Base-by-base conservation (phyloP, 2,797 vertebrate genomes). In the Acrossocheilus wenchowensis region DNA sequence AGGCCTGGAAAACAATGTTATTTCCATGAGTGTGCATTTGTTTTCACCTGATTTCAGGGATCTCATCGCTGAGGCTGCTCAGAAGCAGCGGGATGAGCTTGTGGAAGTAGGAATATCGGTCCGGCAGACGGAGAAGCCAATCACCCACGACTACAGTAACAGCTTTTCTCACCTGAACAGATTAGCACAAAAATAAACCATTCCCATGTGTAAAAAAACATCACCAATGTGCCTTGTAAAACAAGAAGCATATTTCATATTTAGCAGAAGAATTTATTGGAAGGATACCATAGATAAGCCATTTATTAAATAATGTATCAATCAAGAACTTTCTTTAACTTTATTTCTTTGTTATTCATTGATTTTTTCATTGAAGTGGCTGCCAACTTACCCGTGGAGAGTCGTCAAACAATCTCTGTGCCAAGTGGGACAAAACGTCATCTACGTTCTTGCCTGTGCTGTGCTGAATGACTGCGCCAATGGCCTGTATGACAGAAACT, bases 51-150 rank as follows among this genome's bases (percentile, higher is more conserved):
- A 97, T 95, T 89, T 98, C 97, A 23, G 96, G 96, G 75, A 98
- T 95, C 85, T 98, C 97, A 52, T 99, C 98, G 4, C 62, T 93
- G 74, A 96, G 87, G 90, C 94, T 94, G 91, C 96, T 97, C 89
- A 99, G 95, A 85, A 99, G 92, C 64, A 99, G 95, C 5, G 98
- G 98, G 77, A 97, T 94, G 87, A 99, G 86, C 90, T 97, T 99
- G 92, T 97, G 96, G 90, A 99, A 98, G 92, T 96, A 98, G 0
- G 98, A 99, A 50, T 99, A 99, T 91, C 98, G 95, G 89, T 99
- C 98, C 12, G 92, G 94, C 88, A 99, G 92, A 54, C 94, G 91
- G 86, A 98, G 94, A 50, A 99, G 93, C 98, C 98, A 99, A 52
- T 94, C 92, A 5, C 98, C 98, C 5, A 97, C 93, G 12, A 98